These are phyloP conservation scores for Nycticryphes semicollaris DNA, from an alignment of 2,113 vertebrate genomes.

Conservation along the genomic window DNA sequence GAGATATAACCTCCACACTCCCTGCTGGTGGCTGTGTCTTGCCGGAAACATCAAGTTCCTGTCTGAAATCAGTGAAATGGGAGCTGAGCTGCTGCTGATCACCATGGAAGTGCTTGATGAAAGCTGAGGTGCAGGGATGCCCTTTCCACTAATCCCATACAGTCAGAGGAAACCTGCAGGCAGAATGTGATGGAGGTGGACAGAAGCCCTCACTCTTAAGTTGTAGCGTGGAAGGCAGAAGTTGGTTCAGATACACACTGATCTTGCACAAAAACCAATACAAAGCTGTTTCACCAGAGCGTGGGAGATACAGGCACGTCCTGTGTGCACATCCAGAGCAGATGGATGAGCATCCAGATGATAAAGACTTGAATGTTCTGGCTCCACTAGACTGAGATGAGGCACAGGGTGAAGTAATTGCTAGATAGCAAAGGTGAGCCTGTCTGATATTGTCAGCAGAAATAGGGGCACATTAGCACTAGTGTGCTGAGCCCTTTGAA, in stretches of 20 bases:
- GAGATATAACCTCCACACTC: no score
- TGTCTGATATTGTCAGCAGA: not conserved
- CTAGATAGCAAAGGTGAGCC: not conserved
- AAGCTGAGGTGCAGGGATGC: no score
- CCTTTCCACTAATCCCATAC: not conserved
- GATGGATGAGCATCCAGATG: not conserved
- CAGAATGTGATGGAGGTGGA: not conserved
- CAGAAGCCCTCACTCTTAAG: not conserved
- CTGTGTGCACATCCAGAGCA: not conserved
- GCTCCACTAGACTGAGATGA: not conserved
- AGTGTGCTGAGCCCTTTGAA: not conserved
- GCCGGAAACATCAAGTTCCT: not conserved
- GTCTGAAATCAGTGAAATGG: not conserved
- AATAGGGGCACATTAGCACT: not conserved
- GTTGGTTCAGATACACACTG: not conserved
- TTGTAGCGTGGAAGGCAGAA: not conserved
- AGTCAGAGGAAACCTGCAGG: not conserved
- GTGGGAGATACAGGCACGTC: fast-evolving
- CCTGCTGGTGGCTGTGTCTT: not conserved
- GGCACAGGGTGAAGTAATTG: not conserved
- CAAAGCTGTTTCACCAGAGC: not conserved
- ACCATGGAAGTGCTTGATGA: not conserved
- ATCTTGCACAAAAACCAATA: not conserved
- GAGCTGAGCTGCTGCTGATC: not conserved
- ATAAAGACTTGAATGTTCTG: not conserved